Conservation (phyloP, 1,140 invertebrate genomes). For the Tribolium castaneum region DNA sequence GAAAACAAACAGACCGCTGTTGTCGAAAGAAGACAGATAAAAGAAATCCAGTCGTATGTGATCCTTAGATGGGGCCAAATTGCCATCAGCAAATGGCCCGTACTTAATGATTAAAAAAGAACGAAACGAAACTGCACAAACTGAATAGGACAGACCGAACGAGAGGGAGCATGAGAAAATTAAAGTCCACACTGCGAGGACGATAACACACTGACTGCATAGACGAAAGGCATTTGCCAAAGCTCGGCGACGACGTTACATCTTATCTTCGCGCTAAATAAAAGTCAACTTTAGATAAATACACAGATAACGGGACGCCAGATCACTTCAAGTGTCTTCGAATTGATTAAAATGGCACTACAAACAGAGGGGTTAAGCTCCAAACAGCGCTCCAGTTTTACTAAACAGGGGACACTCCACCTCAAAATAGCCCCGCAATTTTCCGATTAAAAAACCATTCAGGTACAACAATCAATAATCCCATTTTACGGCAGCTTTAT, state of each 20-base stretch:
- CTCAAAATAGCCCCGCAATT: background rate
- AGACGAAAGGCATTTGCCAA: conserved; percentile 52
- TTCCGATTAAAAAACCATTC: too few species aligned
- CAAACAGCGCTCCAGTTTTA: conserved; percentile 52
- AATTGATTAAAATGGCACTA: conserved; percentile 61
- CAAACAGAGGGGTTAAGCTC: conserved; percentile 58
- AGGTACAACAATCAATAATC: background rate
- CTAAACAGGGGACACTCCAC: conserved; percentile 45
- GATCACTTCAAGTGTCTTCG: conserved; percentile 59
- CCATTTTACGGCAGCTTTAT: background rate
- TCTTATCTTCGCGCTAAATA: conserved; percentile 59
- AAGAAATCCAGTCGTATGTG: conserved; percentile 45
- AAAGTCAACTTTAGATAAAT: conserved; percentile 61
- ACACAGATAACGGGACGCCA: conserved; percentile 58
- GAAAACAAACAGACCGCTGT: conserved; percentile 42
- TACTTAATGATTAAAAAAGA: conserved; percentile 58
- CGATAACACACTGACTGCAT: conserved; percentile 48
- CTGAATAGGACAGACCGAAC: conserved; percentile 41
- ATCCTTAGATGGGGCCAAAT: conserved; percentile 47
- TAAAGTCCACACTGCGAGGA: conserved; percentile 49
- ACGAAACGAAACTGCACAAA: conserved; percentile 48
- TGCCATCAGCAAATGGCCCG: conserved; percentile 56
- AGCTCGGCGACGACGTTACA: conserved; percentile 50
- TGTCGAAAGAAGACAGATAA: conserved; percentile 44
- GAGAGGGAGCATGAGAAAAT: conserved; percentile 51